Evolutionary conservation across 2,113 vertebrate species (phyloP).

Genomic region (Plectropomus leopardus): DNA sequence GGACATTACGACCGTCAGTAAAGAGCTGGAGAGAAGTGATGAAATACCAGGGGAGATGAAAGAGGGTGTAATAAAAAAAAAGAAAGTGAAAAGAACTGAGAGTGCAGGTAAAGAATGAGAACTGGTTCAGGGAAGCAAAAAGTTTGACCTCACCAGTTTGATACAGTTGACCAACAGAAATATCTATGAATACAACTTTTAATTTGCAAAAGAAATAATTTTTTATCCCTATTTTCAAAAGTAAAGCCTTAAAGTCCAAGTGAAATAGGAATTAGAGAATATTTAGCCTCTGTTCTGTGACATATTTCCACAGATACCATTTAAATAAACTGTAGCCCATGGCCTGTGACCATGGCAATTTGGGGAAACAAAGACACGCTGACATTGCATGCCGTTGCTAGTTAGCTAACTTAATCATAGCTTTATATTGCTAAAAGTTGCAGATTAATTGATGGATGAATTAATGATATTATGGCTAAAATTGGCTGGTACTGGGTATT

Average conservation of each 20-base stretch:
- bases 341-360: too few relatives aligned
- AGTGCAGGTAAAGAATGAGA: slow-evolving; percentile 19
- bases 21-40: slow-evolving; percentile 17
- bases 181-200: background rate
- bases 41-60: slow-evolving; percentile 17
- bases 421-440: too few relatives aligned
- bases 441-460: too few relatives aligned
- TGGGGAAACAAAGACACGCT: too few relatives aligned
- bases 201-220: background rate
- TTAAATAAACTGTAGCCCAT: too few relatives aligned
- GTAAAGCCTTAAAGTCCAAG: background rate
- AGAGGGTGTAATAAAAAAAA: slow-evolving; percentile 20
- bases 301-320: too few relatives aligned
- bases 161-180: background rate
- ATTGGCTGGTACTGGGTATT: too few relatives aligned
- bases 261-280: too few relatives aligned
- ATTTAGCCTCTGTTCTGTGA: too few relatives aligned
- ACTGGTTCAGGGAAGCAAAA: background rate
- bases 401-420: too few relatives aligned
- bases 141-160: background rate
- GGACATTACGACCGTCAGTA: slow-evolving; percentile 19
- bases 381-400: too few relatives aligned
- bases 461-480: too few relatives aligned
- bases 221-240: background rate
- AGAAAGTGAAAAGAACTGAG: slow-evolving; percentile 1